Conservation (phyloP, 2,797 vertebrate genomes). For the Spatula clypeata region DNA sequence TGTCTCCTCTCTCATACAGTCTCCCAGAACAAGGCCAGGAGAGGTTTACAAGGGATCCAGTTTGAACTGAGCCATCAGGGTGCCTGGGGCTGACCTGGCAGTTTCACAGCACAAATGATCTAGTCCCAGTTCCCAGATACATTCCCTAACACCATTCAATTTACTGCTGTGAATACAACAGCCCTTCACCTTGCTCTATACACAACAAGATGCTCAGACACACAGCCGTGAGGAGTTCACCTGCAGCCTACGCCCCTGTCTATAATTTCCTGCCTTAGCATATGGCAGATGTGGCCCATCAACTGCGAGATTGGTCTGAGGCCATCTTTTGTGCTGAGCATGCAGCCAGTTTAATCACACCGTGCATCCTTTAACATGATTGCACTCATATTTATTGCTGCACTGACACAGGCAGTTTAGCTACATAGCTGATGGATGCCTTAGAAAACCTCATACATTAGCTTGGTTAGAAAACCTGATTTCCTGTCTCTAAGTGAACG, state of each 20-base stretch:
- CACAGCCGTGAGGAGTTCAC: accelerated
- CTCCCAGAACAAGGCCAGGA: accelerated
- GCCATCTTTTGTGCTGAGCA: background rate
- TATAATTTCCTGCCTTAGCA: accelerated
- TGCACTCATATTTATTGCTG: slow-evolving; percentile 60
- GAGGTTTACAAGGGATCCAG: accelerated
- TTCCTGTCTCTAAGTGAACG: slow-evolving; percentile 41
- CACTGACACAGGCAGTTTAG: slow-evolving; percentile 30
- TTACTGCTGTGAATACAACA: background rate
- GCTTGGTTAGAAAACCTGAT: slow-evolving; percentile 39
- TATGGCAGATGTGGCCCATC: background rate
- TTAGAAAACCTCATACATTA: slow-evolving; percentile 53
- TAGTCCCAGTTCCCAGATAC: background rate
- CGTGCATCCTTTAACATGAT: slow-evolving; percentile 23
- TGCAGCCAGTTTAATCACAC: slow-evolving; percentile 44
- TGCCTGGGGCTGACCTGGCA: accelerated
- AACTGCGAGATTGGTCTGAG: background rate
- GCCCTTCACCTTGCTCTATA: background rate
- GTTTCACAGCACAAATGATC: background rate
- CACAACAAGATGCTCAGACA: accelerated
- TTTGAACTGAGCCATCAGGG: background rate
- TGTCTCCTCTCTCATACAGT: background rate
- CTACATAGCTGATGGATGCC: slow-evolving; percentile 34
- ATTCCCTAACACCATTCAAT: background rate
- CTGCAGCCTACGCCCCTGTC: background rate